phyloP scores from a whole-genome alignment of 1,140 invertebrate genomes.

The Cherax destructor region DNA sequence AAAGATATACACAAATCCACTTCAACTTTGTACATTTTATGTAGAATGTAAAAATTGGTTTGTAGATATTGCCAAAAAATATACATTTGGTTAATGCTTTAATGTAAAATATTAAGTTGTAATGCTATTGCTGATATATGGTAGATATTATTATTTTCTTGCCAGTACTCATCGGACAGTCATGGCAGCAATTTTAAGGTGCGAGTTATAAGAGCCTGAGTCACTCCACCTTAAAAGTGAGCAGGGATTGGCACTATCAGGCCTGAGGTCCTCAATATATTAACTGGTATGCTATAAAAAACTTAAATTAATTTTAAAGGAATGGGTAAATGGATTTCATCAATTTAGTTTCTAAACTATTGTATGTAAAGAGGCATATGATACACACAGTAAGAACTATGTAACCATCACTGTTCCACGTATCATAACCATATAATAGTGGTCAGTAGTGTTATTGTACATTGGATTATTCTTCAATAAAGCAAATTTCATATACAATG shows the following conservation, averaged over 20 bases:
- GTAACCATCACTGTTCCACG: constrained; percentile 6
- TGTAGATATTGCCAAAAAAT: constrained; percentile 56
- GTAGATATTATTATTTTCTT: constrained; percentile 38
- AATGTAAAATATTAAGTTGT: constrained; percentile 62
- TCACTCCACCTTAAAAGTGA: constrained; percentile 23
- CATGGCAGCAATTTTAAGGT: constrained; percentile 30
- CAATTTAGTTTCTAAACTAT: background rate
- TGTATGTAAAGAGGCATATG: background rate
- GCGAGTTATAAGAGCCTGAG: background rate
- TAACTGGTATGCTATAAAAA: background rate
- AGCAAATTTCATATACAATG: constrained; percentile 29
- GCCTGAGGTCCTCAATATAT: constrained; percentile 1
- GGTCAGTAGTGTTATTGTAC: constrained; percentile 20
- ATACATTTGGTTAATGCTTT: constrained; percentile 64
- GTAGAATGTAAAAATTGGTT: constrained; percentile 62
- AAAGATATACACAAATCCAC: constrained; percentile 54
- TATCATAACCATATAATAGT: constrained; percentile 45
- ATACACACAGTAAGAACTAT: constrained; percentile 13
- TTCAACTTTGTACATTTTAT: constrained; percentile 66
- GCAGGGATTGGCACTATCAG: constrained; percentile 17
- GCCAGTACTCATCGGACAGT: constrained; percentile 58
- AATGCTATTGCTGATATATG: constrained; percentile 43
- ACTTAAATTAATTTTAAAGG: background rate
- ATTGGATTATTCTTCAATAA: constrained; percentile 43
- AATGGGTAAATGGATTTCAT: constrained; percentile 10